phyloP scores from a whole-genome alignment of 2,113 vertebrate genomes.

The human region GRCh38 chrX:16915001-16915500 shows the following conservation, averaged over 20 bases:
- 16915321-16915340: not conserved
- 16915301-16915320: not conserved
- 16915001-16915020: not conserved
- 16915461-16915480: not conserved
- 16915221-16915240: not conserved
- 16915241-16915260: not conserved
- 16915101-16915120: not conserved
- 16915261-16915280: not conserved
- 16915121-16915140: not conserved
- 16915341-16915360: not conserved
- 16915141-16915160: not conserved
- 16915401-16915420: not conserved
- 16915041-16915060: not conserved
- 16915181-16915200: not conserved
- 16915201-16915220: not conserved
- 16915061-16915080: not conserved
- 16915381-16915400: not conserved
- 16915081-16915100: not conserved
- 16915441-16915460: not conserved
- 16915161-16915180: not conserved
- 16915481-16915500: not conserved
- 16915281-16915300: not conserved
- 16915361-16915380: not conserved
- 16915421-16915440: not conserved
- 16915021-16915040: not conserved